Conservation (phyloP, 1,140 invertebrate species). For the Drosophila tsacasi region DNA sequence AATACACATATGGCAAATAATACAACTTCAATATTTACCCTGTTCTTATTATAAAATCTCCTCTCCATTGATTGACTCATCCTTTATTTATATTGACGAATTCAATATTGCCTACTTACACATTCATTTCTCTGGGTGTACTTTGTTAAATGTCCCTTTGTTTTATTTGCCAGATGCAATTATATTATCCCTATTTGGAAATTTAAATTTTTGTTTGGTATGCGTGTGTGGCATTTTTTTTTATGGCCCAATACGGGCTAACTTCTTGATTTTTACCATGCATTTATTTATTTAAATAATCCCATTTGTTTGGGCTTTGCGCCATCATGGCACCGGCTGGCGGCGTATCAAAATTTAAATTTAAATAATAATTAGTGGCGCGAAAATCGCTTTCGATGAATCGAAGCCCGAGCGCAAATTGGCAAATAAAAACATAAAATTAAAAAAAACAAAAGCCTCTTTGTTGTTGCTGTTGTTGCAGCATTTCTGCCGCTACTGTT, state of each 20-base stretch:
- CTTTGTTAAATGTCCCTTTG: background rate
- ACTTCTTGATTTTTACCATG: slow-evolving; percentile 73
- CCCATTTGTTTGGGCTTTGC: slow-evolving; percentile 63
- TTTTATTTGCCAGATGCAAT: slow-evolving; percentile 37
- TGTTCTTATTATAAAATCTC: too few species aligned
- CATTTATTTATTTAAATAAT: slow-evolving; percentile 82
- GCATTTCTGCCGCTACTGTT: slow-evolving; percentile 35
- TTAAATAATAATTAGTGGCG: slow-evolving; percentile 81
- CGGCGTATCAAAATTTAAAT: slow-evolving; percentile 77
- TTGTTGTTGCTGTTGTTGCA: background rate
- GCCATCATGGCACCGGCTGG: slow-evolving; percentile 24
- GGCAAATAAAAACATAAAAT: slow-evolving; percentile 75
- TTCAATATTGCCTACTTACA: background rate
- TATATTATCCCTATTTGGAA: slow-evolving; percentile 42
- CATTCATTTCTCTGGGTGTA: slow-evolving; percentile 8
- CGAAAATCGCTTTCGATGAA: slow-evolving; percentile 75
- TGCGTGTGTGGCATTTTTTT: slow-evolving; percentile 17
- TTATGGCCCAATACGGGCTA: slow-evolving; percentile 34
- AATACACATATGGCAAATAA: background rate
- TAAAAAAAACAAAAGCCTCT: slow-evolving; percentile 63
- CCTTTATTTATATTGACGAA: background rate
- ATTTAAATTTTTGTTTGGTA: slow-evolving; percentile 42
- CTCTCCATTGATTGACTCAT: background rate
- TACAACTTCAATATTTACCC: background rate
- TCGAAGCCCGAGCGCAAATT: slow-evolving; percentile 62